These are phyloP conservation scores for Trichoplusia ni DNA, from an alignment of 1,140 invertebrate species.

Conservation along the genomic window DNA sequence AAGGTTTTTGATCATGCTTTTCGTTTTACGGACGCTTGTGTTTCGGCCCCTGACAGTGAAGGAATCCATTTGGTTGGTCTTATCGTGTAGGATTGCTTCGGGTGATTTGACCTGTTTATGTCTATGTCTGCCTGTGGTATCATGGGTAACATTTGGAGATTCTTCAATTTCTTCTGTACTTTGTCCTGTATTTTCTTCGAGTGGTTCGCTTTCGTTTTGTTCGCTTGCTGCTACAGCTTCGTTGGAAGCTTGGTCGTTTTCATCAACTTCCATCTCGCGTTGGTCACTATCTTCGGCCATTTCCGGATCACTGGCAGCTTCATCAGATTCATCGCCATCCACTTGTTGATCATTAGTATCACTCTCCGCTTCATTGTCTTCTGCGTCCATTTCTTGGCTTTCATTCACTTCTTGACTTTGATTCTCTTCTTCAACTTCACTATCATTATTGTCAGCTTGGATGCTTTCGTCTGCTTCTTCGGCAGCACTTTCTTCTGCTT, in stretches of 20 bases:
- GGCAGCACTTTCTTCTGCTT: too few relatives aligned
- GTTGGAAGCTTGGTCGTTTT: conserved; percentile 12
- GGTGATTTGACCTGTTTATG: conserved; percentile 50
- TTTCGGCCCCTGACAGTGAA: conserved; percentile 46
- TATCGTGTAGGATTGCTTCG: conserved; percentile 54
- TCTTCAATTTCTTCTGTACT: conserved; percentile 34
- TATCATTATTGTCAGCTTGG: conserved; percentile 23
- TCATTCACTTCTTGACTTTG: conserved; percentile 34
- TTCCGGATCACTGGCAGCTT: conserved; percentile 18
- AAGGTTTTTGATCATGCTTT: conserved; percentile 52
- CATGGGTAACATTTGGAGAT: conserved; percentile 30
- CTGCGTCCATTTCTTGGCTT: conserved; percentile 14
- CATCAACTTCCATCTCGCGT: conserved; percentile 15
- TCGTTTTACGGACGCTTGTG: conserved; percentile 55
- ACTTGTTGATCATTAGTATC: background rate
- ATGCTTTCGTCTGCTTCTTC: conserved; percentile 8
- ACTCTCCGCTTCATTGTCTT: background rate
- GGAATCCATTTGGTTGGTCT: conserved; percentile 46
- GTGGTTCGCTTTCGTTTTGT: conserved; percentile 24
- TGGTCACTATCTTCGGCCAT: conserved; percentile 6
- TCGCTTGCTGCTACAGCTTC: background rate
- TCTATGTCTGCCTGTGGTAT: conserved; percentile 44
- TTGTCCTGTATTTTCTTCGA: conserved; percentile 15
- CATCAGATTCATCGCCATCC: conserved; percentile 25
- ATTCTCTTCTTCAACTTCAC: conserved; percentile 42